A percentile compares a stretch with the other conserved stretches of the same genome.
Evolutionary conservation across 23 tunicate species (phyloP).

Genomic region (Ascidia mentula): DNA sequence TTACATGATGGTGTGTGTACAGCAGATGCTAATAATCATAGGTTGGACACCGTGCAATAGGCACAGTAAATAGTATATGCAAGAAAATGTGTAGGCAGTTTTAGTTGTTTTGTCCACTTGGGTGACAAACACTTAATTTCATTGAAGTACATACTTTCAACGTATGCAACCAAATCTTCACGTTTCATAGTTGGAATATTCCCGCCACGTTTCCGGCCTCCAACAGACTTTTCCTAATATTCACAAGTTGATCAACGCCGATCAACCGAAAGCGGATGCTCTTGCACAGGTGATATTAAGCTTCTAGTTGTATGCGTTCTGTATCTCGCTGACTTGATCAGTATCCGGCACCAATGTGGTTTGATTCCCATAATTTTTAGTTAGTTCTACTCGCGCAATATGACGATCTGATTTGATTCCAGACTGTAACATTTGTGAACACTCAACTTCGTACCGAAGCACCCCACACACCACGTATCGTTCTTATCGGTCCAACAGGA

Average conservation of each 20-base stretch:
- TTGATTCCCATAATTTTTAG: no score
- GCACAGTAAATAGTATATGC: not conserved
- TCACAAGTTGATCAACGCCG: slow-evolving; percentile 75
- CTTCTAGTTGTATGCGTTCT: no score
- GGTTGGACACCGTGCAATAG: not conserved
- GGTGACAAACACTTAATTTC: no score
- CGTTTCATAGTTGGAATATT: slow-evolving; percentile 41
- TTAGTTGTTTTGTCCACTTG: not conserved
- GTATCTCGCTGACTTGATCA: no score
- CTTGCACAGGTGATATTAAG: slow-evolving; percentile 84
- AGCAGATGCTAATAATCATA: not conserved
- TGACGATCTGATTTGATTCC: no score
- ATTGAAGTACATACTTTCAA: no score
- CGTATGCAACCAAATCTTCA: no score
- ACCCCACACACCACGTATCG: slow-evolving; percentile 83
- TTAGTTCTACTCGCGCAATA: no score
- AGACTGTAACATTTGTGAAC: slow-evolving; percentile 74
- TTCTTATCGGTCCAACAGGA: slow-evolving; percentile 88
- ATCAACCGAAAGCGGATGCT: slow-evolving; percentile 95
- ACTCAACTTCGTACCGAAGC: slow-evolving; percentile 48
- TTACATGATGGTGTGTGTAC: no score
- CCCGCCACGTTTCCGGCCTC: slow-evolving; percentile 52
- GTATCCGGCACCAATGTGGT: no score
- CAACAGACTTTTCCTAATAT: slow-evolving; percentile 41
- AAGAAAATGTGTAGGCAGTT: not conserved